These are phyloP conservation scores for Callospermophilus lateralis DNA, from an alignment of 2,113 vertebrate genomes.

Conservation along the genomic window DNA sequence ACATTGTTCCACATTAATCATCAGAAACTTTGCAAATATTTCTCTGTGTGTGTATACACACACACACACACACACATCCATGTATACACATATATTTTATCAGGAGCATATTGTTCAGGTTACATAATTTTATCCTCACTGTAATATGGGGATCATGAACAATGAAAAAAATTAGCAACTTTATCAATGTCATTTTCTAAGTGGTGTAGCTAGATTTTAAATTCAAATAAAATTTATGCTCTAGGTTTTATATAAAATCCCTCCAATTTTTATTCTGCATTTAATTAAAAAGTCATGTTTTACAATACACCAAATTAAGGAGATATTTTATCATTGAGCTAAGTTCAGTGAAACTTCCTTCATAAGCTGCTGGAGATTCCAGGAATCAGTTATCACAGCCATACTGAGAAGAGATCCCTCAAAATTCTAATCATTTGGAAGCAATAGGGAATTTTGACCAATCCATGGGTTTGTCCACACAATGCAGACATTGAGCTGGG, in stretches of 20 bases:
- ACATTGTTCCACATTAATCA: too few species aligned
- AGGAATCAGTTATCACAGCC: not conserved
- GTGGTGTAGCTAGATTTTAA: not conserved
- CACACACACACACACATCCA: too few species aligned
- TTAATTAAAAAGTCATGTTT: not conserved
- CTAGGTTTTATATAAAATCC: not conserved
- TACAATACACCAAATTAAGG: not conserved
- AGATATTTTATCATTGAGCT: not conserved
- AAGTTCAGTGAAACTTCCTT: not conserved
- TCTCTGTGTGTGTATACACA: too few species aligned
- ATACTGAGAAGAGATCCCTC: not conserved
- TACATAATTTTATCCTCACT: not conserved
- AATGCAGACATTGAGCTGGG: not conserved
- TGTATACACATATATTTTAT: too few species aligned
- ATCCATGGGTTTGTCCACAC: not conserved
- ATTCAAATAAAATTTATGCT: not conserved
- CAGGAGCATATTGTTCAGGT: too few species aligned
- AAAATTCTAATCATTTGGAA: not conserved
- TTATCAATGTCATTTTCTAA: not conserved
- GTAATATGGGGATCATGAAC: not conserved
- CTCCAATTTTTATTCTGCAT: not conserved
- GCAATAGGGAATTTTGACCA: not conserved
- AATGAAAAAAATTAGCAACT: not conserved
- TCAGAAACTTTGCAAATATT: too few species aligned
- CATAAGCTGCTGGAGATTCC: not conserved